Conservation (phyloP, 1,140 invertebrate genomes). For the Drosophila nasuta region DNA sequence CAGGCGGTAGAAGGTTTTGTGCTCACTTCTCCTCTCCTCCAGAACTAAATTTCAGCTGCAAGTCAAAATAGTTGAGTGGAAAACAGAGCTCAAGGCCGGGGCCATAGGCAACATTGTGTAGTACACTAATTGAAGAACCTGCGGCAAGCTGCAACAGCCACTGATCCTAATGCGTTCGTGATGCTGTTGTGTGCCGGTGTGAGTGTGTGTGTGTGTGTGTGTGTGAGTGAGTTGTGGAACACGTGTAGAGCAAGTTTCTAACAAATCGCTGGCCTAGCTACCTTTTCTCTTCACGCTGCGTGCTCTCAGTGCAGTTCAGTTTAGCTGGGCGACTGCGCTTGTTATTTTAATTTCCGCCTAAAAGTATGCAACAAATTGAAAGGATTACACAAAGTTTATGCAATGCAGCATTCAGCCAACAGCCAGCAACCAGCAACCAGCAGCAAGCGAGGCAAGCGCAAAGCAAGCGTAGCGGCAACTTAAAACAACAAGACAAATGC, state of each 20-base stretch:
- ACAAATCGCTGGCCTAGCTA: conserved; percentile 35
- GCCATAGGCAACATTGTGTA: conserved; percentile 71
- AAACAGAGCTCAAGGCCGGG: conserved; percentile 33
- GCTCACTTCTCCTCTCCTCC: too few species aligned
- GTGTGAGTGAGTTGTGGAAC: conserved; percentile 26
- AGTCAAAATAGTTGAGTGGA: conserved; percentile 26
- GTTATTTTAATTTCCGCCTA: conserved; percentile 82
- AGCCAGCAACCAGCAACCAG: conserved; percentile 14
- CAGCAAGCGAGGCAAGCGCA: too few species aligned
- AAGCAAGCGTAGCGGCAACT: conserved; percentile 59
- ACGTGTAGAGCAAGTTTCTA: conserved; percentile 53
- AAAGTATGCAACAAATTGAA: conserved; percentile 80
- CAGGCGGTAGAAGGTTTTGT: background rate
- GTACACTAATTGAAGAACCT: conserved; percentile 72
- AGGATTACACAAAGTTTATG: conserved; percentile 82
- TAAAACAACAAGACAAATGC: conserved; percentile 80
- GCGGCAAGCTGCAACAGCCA: conserved; percentile 12
- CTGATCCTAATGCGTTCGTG: conserved; percentile 11
- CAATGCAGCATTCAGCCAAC: conserved; percentile 60
- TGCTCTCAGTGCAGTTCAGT: background rate
- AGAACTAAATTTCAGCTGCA: conserved; percentile 7
- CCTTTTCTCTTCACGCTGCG: background rate
- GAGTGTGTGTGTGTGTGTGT: background rate
- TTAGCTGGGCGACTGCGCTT: conserved; percentile 55
- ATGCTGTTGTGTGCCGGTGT: background rate